These are phyloP conservation scores for Oryzias woworae DNA, from an alignment of 2,113 vertebrate genomes.

Conservation along the genomic window DNA sequence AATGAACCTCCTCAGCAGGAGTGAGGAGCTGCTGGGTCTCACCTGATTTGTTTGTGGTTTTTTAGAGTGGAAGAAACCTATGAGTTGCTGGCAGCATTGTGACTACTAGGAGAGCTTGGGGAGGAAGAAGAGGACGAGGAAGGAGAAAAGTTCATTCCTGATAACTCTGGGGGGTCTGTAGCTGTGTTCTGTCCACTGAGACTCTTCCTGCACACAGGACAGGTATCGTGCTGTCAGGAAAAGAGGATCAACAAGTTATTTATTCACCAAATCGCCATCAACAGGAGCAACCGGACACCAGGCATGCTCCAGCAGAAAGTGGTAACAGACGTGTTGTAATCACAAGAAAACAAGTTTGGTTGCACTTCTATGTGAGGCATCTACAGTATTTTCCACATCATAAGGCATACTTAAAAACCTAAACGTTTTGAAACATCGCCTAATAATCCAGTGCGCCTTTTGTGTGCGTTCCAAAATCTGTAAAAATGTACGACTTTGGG, in stretches of 20 bases:
- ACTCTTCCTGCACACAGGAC: slow-evolving; percentile 97
- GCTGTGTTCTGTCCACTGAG: slow-evolving; percentile 97
- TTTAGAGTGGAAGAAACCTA: slow-evolving; percentile 66
- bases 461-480: no score
- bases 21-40: slow-evolving; percentile 16
- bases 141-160: slow-evolving; percentile 90
- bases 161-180: slow-evolving; percentile 91
- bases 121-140: slow-evolving; percentile 87
- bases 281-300: neutral
- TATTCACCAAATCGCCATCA: neutral
- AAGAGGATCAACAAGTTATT: neutral
- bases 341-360: no score
- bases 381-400: no score
- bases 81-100: slow-evolving; percentile 88
- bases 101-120: slow-evolving; percentile 89
- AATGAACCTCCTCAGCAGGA: slow-evolving; percentile 24
- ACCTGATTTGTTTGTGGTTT: slow-evolving; percentile 12
- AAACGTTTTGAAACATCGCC: no score
- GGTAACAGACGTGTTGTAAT: no score
- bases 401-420: no score
- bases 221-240: slow-evolving; percentile 88
- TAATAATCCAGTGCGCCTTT: no score
- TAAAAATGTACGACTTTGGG: no score
- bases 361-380: no score
- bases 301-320: neutral